Evolutionary conservation across 37 sponge, comb jelly and placozoan genomes (phyloP).

Genomic region (Amphimedon queenslandica): DNA sequence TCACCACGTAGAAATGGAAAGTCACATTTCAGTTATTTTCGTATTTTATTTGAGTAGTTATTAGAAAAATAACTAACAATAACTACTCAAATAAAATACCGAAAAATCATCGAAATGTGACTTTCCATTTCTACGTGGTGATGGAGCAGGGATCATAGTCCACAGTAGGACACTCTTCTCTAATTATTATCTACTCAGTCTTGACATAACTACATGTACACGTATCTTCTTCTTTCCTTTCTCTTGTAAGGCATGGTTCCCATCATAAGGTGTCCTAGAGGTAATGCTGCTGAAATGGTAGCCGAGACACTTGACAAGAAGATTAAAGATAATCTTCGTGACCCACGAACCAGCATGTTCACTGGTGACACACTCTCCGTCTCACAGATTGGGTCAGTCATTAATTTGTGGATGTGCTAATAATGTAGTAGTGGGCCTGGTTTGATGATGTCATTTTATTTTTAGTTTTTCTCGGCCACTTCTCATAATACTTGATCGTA

Average conservation of each 20-base stretch:
- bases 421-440: background rate
- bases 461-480: conserved; percentile 88
- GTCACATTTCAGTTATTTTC: too few species aligned
- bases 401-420: conserved; percentile 57
- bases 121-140: too few species aligned
- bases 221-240: background rate
- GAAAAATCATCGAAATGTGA: too few species aligned
- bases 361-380: conserved; percentile 63
- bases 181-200: too few species aligned
- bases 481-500: conserved; percentile 90
- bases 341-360: conserved; percentile 82
- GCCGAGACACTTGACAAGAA: conserved; percentile 89
- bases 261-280: conserved; percentile 91
- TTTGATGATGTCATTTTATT: too few species aligned
- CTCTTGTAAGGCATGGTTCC: conserved; percentile 71
- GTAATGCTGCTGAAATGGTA: conserved; percentile 97
- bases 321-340: conserved; percentile 87
- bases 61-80: too few species aligned
- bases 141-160: too few species aligned
- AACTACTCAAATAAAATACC: too few species aligned
- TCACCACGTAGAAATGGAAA: too few species aligned
- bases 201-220: background rate
- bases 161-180: too few species aligned
- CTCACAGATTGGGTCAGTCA: too few species aligned
- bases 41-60: too few species aligned